Conservation (phyloP, 2,888 invertebrate genomes). For the Caenorhabditis becei region DNA sequence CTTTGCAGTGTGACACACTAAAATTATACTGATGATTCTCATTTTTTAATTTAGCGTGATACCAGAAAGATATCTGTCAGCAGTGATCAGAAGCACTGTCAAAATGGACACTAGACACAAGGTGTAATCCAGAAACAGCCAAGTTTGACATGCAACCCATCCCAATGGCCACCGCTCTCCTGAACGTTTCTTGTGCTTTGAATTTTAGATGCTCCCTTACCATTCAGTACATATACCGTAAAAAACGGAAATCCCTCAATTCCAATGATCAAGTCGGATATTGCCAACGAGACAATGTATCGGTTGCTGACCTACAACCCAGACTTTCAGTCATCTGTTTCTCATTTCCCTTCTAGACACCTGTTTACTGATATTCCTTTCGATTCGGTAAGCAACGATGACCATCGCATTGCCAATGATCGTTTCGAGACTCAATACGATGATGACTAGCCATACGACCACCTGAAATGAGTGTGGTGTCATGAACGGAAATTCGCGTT, state of each 20-base stretch:
- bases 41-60: not conserved
- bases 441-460: slow-evolving; percentile 76
- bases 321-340: not conserved
- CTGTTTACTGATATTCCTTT: slow-evolving; percentile 81
- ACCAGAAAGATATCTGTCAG: slow-evolving; percentile 77
- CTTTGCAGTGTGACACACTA: slow-evolving; percentile 80
- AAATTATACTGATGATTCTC: slow-evolving; percentile 31
- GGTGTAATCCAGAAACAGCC: slow-evolving; percentile 81
- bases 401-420: slow-evolving; percentile 81
- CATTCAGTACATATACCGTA: slow-evolving; percentile 81
- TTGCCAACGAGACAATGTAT: slow-evolving; percentile 81
- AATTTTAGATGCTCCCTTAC: slow-evolving; percentile 50
- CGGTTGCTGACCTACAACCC: slow-evolving; percentile 78
- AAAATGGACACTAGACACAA: slow-evolving; percentile 81
- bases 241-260: slow-evolving; percentile 81
- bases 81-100: slow-evolving; percentile 80
- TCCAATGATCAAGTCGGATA: slow-evolving; percentile 81
- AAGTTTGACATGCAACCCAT: slow-evolving; percentile 79
- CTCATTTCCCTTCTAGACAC: slow-evolving; percentile 46
- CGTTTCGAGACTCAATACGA: slow-evolving; percentile 77
- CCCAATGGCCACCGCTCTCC: slow-evolving; percentile 80
- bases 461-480: slow-evolving; percentile 60
- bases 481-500: slow-evolving; percentile 3
- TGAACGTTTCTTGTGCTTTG: slow-evolving; percentile 44
- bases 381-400: slow-evolving; percentile 79